Evolutionary conservation across 2,797 vertebrate genomes (phyloP).

Genomic region (Hypotaenidia okinawae): DNA sequence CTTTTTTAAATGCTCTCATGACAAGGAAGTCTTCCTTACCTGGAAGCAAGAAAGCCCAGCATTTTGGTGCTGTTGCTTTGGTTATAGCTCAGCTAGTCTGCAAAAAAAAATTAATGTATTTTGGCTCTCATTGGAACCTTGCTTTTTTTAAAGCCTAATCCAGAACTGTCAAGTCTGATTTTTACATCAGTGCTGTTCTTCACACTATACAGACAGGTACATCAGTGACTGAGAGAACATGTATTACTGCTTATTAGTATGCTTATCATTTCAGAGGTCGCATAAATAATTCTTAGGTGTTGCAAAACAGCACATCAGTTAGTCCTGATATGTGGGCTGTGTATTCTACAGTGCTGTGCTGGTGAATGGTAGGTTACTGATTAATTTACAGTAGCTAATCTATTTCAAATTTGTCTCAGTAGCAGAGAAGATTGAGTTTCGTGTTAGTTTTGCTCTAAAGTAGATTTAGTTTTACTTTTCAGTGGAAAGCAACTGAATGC

Average conservation of each 20-base stretch:
- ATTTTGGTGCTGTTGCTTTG: not conserved
- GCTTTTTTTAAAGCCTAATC: not conserved
- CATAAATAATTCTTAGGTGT: not conserved
- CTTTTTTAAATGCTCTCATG: not conserved
- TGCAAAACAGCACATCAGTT: not conserved
- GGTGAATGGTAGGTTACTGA: not conserved
- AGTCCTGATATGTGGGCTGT: not conserved
- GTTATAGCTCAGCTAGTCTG: not conserved
- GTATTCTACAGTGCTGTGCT: not conserved
- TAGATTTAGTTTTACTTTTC: not conserved
- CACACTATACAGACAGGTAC: not conserved
- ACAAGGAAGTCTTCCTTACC: not conserved
- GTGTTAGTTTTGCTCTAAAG: not conserved
- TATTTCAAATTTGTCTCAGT: constrained; percentile 4
- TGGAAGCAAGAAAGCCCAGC: not conserved
- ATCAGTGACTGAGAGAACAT: not conserved
- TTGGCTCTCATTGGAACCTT: not conserved
- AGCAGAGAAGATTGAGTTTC: not conserved
- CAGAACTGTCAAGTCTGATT: not conserved
- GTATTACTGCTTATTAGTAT: not conserved
- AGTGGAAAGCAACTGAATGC: not conserved
- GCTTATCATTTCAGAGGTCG: not conserved
- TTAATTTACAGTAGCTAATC: not conserved
- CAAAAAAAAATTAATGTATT: not conserved
- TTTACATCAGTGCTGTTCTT: not conserved